Evolutionary conservation across 2,113 vertebrate species (phyloP).

Genomic region (Progne subis): DNA sequence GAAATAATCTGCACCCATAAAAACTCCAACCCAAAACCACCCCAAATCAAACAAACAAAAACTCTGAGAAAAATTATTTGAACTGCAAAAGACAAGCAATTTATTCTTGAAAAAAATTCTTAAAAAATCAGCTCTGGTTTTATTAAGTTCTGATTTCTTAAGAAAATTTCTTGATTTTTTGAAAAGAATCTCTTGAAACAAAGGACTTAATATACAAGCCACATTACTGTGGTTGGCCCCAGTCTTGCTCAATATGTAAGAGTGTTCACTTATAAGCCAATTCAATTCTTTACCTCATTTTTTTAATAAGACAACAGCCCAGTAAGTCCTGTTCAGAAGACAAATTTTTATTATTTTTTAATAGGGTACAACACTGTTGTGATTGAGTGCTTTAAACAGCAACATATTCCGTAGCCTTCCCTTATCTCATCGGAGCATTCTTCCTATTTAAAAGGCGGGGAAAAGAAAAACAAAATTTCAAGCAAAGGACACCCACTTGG

Average conservation of each 20-base stretch:
- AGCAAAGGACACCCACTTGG: not conserved
- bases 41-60: not conserved
- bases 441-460: not conserved
- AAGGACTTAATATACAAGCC: not conserved
- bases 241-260: not conserved
- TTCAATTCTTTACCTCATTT: not conserved
- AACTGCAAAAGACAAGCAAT: not conserved
- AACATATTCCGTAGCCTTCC: not conserved
- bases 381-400: not conserved
- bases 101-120: not conserved
- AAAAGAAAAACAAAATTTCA: not conserved
- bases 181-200: not conserved
- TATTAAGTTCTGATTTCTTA: not conserved
- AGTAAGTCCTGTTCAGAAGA: not conserved
- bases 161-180: not conserved
- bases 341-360: not conserved
- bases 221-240: not conserved
- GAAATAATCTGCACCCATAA: not conserved
- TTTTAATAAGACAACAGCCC: not conserved
- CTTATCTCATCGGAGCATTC: not conserved
- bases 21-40: not conserved
- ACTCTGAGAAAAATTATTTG: not conserved
- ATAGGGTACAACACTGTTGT: not conserved
- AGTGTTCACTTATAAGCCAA: not conserved
- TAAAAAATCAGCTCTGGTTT: not conserved